phyloP scores from a whole-genome alignment of 2,888 invertebrate genomes.

The Mesoligia furuncula region DNA sequence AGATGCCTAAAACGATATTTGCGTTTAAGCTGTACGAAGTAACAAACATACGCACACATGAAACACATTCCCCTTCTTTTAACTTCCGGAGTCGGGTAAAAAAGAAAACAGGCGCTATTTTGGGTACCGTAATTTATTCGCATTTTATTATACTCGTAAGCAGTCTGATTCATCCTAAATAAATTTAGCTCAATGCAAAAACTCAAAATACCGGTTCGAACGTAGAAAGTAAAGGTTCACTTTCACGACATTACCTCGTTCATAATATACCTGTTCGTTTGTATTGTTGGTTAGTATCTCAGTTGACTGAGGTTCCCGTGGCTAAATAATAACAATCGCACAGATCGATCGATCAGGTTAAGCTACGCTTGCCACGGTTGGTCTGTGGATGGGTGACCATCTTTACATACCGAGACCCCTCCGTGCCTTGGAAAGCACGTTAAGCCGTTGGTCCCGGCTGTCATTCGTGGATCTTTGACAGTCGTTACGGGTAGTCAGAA shows the following conservation, averaged over 20 bases:
- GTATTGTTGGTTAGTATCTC: slow-evolving; percentile 26
- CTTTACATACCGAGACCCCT: no score
- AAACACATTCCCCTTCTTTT: slow-evolving; percentile 21
- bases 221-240: slow-evolving; percentile 51
- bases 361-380: no score
- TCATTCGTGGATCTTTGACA: no score
- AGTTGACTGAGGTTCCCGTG: no score
- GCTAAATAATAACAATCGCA: no score
- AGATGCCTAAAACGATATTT: not conserved
- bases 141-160: slow-evolving; percentile 4
- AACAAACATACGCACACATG: not conserved
- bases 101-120: slow-evolving; percentile 29
- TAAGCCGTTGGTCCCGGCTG: no score
- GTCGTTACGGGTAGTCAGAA: no score
- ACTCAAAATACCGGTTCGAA: slow-evolving; percentile 39
- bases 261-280: slow-evolving; percentile 42
- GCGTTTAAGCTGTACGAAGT: not conserved
- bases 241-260: slow-evolving; percentile 33
- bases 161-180: slow-evolving; percentile 46
- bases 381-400: no score
- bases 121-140: slow-evolving; percentile 29
- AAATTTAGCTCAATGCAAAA: slow-evolving; percentile 47
- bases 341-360: no score
- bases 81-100: slow-evolving; percentile 7
- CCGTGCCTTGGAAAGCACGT: no score